These are phyloP conservation scores for Danio jaintianensis DNA, from an alignment of 2,797 vertebrate genomes.

Conservation along the genomic window DNA sequence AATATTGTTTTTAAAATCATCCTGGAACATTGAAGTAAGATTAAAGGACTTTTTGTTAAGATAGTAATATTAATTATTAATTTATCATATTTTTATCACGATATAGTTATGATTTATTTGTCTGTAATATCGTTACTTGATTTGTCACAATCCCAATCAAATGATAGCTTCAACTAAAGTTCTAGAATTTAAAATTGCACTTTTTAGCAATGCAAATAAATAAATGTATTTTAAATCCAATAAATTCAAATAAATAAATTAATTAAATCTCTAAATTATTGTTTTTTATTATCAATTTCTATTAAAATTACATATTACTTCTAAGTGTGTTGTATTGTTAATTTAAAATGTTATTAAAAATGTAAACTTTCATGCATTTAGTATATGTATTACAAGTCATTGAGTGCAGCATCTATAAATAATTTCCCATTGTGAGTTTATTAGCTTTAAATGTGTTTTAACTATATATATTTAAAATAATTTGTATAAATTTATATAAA, in stretches of 20 bases:
- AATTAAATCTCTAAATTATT: too few species aligned
- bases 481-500: too few species aligned
- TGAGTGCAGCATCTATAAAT: background rate
- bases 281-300: too few species aligned
- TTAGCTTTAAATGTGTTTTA: too few species aligned
- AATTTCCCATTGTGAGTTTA: background rate
- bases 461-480: background rate
- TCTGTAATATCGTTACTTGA: background rate
- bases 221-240: too few species aligned
- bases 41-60: background rate
- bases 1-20: background rate
- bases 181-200: background rate
- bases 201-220: too few species aligned
- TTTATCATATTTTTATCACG: background rate
- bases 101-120: background rate
- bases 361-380: background rate
- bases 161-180: too few species aligned
- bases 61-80: background rate
- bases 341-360: too few species aligned
- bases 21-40: background rate
- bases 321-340: too few species aligned
- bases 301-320: too few species aligned
- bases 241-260: too few species aligned
- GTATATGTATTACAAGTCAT: background rate
- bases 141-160: background rate